These are phyloP conservation scores for Odontocerum albicorne DNA, from an alignment of 2,888 invertebrate genomes.

Conservation along the genomic window DNA sequence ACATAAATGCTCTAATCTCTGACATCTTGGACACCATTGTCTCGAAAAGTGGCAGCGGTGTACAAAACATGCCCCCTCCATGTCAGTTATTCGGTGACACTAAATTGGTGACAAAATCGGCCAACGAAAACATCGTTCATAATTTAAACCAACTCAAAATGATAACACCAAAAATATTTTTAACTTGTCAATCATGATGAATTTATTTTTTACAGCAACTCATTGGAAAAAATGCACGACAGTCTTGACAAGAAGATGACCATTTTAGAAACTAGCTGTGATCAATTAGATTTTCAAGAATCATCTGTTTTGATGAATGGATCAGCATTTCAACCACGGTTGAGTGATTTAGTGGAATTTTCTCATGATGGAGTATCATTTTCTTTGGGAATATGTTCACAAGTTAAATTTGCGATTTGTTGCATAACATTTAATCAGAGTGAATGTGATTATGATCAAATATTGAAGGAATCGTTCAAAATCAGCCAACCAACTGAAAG, in stretches of 20 bases:
- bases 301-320: slow-evolving; percentile 40
- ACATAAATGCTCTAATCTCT: too few relatives aligned
- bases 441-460: slow-evolving; percentile 37
- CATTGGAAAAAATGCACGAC: slow-evolving; percentile 40
- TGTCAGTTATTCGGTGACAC: too few relatives aligned
- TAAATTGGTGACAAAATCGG: too few relatives aligned
- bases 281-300: slow-evolving; percentile 41
- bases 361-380: slow-evolving; percentile 41
- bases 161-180: too few relatives aligned
- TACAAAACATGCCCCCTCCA: too few relatives aligned
- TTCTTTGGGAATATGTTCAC: slow-evolving; percentile 39
- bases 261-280: slow-evolving; percentile 32
- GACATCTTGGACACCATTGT: too few relatives aligned
- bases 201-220: slow-evolving; percentile 39
- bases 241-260: slow-evolving; percentile 42
- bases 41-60: too few relatives aligned
- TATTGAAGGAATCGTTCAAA: slow-evolving; percentile 40
- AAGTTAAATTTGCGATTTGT: slow-evolving; percentile 40
- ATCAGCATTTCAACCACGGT: slow-evolving; percentile 42
- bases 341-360: slow-evolving; percentile 41
- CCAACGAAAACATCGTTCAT: too few relatives aligned
- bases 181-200: neutral
- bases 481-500: slow-evolving; percentile 39
- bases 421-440: slow-evolving; percentile 39
- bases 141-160: too few relatives aligned